Evolutionary conservation across 1,140 invertebrate genomes (phyloP).

Genomic region (Pseudomyrmex concolor): DNA sequence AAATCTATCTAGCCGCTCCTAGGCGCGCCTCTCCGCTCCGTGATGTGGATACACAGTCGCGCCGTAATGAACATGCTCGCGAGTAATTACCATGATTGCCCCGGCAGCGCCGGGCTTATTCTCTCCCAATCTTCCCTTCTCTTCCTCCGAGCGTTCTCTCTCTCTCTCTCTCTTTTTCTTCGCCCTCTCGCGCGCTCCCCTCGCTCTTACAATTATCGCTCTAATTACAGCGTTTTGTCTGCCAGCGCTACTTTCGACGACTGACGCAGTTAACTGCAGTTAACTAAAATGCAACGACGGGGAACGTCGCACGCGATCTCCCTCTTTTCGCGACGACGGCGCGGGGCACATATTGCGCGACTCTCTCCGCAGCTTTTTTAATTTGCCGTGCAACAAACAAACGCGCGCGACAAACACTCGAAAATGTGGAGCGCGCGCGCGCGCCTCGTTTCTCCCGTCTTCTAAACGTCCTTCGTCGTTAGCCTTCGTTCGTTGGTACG

Average conservation of each 20-base stretch:
- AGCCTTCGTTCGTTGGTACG: not conserved
- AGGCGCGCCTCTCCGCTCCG: conserved; percentile 52
- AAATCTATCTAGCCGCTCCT: conserved; percentile 71
- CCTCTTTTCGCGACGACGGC: not conserved
- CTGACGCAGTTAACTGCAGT: conserved; percentile 63
- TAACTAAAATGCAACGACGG: conserved; percentile 43
- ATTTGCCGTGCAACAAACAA: conserved; percentile 20
- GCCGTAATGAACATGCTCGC: conserved; percentile 67
- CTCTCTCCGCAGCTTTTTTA: not conserved
- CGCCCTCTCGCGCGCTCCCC: conserved; percentile 25
- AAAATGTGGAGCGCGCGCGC: not conserved
- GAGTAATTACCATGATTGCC: conserved; percentile 73
- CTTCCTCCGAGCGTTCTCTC: not conserved
- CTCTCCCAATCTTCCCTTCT: not conserved
- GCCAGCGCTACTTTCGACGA: conserved; percentile 58
- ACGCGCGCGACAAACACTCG: conserved; percentile 12
- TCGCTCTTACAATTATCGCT: conserved; percentile 62
- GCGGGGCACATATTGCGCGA: too few species aligned
- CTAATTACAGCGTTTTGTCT: conserved; percentile 70
- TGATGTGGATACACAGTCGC: conserved; percentile 4
- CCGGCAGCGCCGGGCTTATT: conserved; percentile 57
- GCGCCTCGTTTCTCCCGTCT: not conserved
- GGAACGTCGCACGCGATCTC: conserved; percentile 28
- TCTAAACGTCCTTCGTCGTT: not conserved
- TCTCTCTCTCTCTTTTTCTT: not conserved